These are phyloP conservation scores for Chaetophractus vellerosus DNA, from an alignment of 2,797 vertebrate species.

Conservation along the genomic window DNA sequence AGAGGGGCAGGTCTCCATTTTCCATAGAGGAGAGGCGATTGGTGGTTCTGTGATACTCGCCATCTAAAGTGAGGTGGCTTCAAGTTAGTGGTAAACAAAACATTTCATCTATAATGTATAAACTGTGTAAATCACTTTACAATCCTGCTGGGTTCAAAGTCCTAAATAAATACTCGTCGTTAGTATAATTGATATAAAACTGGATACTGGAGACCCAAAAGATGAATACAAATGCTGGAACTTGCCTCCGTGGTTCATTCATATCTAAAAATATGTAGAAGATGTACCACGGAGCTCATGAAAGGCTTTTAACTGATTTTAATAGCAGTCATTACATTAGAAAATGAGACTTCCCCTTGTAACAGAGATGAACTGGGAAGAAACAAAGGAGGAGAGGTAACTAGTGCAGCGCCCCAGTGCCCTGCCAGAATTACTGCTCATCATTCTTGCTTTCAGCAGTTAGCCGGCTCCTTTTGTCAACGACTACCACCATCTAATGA, in stretches of 20 bases:
- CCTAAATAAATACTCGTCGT: slow-evolving; percentile 80
- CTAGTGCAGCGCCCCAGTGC: slow-evolving; percentile 80
- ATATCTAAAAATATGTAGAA: slow-evolving; percentile 84
- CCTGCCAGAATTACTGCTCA: slow-evolving; percentile 86
- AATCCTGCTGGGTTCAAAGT: slow-evolving; percentile 75
- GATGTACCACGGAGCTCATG: slow-evolving; percentile 67
- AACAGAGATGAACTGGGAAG: slow-evolving; percentile 86
- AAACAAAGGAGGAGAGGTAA: slow-evolving; percentile 87
- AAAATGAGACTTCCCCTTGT: slow-evolving; percentile 86
- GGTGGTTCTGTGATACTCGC: neutral
- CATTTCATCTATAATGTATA: slow-evolving; percentile 59
- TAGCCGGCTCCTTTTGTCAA: slow-evolving; percentile 86
- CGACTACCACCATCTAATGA: slow-evolving; percentile 90
- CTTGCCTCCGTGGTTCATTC: slow-evolving; percentile 77
- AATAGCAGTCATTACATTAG: slow-evolving; percentile 87
- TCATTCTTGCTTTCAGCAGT: slow-evolving; percentile 89
- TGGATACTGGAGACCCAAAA: slow-evolving; percentile 72
- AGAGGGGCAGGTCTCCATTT: slow-evolving; percentile 53
- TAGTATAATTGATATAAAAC: slow-evolving; percentile 82
- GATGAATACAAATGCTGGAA: slow-evolving; percentile 74
- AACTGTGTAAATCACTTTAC: slow-evolving; percentile 71
- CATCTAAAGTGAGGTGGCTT: neutral
- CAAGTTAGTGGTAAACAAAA: slow-evolving; percentile 52
- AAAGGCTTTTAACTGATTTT: slow-evolving; percentile 87
- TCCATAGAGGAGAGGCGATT: neutral